phyloP scores from a whole-genome alignment of 2,888 invertebrate genomes.

The Hirtodrosophila cameraria region DNA sequence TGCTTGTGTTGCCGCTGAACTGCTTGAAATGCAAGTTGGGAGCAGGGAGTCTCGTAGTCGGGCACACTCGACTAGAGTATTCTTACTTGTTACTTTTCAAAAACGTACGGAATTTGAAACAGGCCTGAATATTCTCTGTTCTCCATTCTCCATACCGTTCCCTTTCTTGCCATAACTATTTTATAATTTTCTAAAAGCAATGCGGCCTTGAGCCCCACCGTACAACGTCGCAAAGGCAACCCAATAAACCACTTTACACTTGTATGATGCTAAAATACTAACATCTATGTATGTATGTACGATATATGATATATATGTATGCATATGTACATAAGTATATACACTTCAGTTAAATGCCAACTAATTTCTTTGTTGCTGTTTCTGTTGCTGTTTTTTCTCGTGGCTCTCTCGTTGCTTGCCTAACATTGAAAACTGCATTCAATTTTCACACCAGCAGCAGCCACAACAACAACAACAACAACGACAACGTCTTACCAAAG shows the following conservation, averaged over 20 bases:
- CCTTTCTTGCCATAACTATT: no score
- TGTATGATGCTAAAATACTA: conserved; percentile 11
- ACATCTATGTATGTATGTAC: no score
- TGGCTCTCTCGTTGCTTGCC: conserved; percentile 18
- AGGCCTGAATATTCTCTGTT: no score
- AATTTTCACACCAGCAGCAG: conserved; percentile 17
- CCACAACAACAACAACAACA: conserved; percentile 4
- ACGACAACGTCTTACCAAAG: conserved; percentile 12
- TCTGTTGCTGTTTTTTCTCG: conserved; percentile 17
- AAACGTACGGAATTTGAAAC: no score
- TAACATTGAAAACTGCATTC: conserved; percentile 68
- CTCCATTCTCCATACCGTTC: no score
- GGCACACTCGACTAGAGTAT: no score
- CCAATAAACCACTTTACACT: conserved; percentile 58
- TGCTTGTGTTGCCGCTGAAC: no score
- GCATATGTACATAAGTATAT: conserved; percentile 1
- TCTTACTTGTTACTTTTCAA: no score
- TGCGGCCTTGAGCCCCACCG: no score
- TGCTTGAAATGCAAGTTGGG: no score
- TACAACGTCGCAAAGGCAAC: conserved; percentile 21
- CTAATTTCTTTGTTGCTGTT: conserved; percentile 28
- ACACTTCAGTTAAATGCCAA: conserved; percentile 35
- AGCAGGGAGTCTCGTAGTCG: no score
- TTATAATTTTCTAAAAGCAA: no score
- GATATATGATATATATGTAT: conserved; percentile 3